Evolutionary conservation across 1,140 invertebrate species (phyloP), one percentile per base, ranked within the genome.

Genomic region (Episyrphus balteatus): DNA sequence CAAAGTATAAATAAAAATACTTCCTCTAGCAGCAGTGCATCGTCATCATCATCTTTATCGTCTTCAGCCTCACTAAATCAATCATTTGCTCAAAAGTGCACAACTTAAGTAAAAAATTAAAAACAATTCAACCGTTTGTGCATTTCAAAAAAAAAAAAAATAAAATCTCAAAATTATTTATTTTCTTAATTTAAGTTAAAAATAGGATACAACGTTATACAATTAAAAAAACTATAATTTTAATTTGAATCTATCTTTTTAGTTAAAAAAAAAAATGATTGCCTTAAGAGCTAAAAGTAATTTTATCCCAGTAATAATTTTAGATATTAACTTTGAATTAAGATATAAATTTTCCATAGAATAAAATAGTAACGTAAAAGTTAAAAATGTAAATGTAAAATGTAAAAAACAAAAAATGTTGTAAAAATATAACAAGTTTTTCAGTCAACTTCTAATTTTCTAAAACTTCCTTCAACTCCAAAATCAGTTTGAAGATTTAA

Each of bases 1-100:
- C 78, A 80, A 62, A 80, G 75, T 59, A 79, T 80, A 48, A 75
- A 73, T 48, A 66, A 57, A 46, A 61, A 50, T 51, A 52, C 56
- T 13, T 26, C 21, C 21, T 10, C 36, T 5, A 14, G 36, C 41
- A 47, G 9, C 44, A 44, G 33, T 21, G 11, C 41, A 51, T 14
- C 46, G 13, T 34, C 49, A 38, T 33, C 51, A 42, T 11, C 46
- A n/a, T 38, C 21, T 5, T 26, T 26, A 8, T 26, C 21, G 21
- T 26, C 21, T 26, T 17, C 46, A 48, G 39, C 51, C 19, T 50
- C 57, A n/a, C 42, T 65, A 18, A 58, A 64, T 19, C 46, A 58
- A 14, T 62, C 59, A 32, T 65, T 65, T 36, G 65, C 62, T 17
- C 55, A 63, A 36, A 65, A 65, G 43, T 65, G 62, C 44, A 65